Base-by-base conservation (phyloP, 2,888 invertebrate species). In the Monochamus alternatus region DNA sequence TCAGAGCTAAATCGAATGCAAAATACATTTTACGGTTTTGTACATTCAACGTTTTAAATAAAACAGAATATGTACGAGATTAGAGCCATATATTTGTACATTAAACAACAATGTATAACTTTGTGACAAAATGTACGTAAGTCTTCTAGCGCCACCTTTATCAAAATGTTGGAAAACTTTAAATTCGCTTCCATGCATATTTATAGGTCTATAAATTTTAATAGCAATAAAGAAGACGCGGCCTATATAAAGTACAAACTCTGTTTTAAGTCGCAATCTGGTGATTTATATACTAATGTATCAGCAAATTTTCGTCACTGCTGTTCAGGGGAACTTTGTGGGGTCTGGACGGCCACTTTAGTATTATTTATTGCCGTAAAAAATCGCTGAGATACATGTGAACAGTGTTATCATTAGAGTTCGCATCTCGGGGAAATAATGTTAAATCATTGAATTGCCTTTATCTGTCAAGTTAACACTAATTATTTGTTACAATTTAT, bases 141-240 rank as follows among this genome's bases (percentile, higher is more conserved):
- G 55, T 5, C 10, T 22, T 4, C 14, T 3, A 55, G 14, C 12
- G n/a, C 55, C 22, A 22, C 22, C n/a, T 55, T 55, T 55, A 55
- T 55, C 55, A 22, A n/a, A n/a, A 14, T 8, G 55, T 55, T 12
- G n/a, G 22, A 55, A n/a, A 55, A 55, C 55, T 55, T 55, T 55
- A 22, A n/a, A 55, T 55, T 55, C 55, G 7, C 55, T 55, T 55
- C n/a, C 55, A 55, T 55, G 55, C 55, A 55, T 55, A 55, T 55
- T 55, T 55, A 55, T 55, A 55, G 55, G n/a, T n/a, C 55, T 55
- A 55, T 55, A 55, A 55, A 55, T 55, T 55, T 55, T 55, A 55
- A 55, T 55, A 55, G 55, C 55, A 55, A 55, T 55, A 55, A 55
- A n/a, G 55, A 55, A 55, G 55, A 55, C 14, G 55, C n/a, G n/a